Evolutionary conservation across 2,888 invertebrate genomes (phyloP), one percentile per base, ranked within the genome.

Genomic region (Mythimna albipuncta): DNA sequence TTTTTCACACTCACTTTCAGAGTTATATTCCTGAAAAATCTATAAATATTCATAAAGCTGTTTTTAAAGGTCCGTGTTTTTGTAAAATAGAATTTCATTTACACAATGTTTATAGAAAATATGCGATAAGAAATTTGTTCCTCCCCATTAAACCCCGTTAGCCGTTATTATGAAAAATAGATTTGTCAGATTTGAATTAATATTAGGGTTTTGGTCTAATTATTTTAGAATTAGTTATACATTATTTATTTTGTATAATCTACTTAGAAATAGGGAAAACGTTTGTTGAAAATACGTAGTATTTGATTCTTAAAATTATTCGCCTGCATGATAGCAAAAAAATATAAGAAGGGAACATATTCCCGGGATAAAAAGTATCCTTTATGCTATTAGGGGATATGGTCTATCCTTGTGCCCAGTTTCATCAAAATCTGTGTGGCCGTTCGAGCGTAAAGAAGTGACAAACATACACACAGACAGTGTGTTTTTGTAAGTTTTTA

Each of bases 31-130:
- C 50, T 55, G 70, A 66, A 69, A 69, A 70, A 68, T 61, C 21
- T 72, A 58, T 81, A 83, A 79, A 81, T 81, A 81, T 81, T 83
- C 83, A 81, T 83, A 64, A 83, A 69, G 19, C 83, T 62, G 65
- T 79, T 74, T 69, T 32, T 44, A 81, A 79, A 72, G 71, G 62
- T 26, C 13, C 38, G 32, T n/a, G 35, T 69, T 69, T 50, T 44
- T 63, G 59, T 66, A n/a, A 70, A 68, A 63, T 68, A 79, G 70
- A 81, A 83, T 83, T 69, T 57, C 65, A 71, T 83, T 79, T 74
- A 61, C 73, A 73, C 67, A 69, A n/a, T 66, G 38, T 74, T 74
- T 65, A 81, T 57, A 63, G 68, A 68, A 64, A 78, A 63, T 66
- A 71, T 70, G 64, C 47, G 9, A 52, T 66, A 35, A 57, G 26